Conservation (phyloP, 2,113 vertebrate species). For the Xyliphius kryptos region DNA sequence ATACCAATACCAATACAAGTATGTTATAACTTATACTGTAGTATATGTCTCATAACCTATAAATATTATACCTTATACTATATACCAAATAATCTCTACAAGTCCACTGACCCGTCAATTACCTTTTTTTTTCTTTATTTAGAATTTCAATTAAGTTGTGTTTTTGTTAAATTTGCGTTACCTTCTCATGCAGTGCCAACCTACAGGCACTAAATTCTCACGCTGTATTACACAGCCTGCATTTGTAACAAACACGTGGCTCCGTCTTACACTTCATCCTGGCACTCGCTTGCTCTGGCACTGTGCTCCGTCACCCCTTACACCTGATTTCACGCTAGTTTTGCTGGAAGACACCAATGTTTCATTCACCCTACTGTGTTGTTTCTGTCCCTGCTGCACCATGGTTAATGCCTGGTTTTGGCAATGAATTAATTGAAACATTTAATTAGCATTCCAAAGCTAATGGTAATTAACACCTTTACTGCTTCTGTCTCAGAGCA, state of each 20-base stretch:
- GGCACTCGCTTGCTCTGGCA: not conserved
- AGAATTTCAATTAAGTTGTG: no score
- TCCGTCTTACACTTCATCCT: not conserved
- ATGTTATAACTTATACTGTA: no score
- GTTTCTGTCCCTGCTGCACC: not conserved
- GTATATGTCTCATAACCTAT: no score
- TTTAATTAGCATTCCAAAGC: constrained; percentile 79
- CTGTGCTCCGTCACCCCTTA: not conserved
- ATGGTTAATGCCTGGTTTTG: constrained; percentile 57
- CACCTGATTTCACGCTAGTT: not conserved
- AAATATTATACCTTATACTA: no score
- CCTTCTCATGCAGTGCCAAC: not conserved
- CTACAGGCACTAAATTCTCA: not conserved
- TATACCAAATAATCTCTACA: no score
- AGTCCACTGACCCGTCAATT: no score
- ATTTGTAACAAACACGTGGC: not conserved
- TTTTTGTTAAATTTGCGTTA: not conserved
- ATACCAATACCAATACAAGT: no score
- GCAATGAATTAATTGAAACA: constrained; percentile 78
- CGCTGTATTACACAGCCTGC: not conserved
- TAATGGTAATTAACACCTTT: constrained; percentile 87
- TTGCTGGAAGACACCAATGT: not conserved
- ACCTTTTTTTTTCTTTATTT: no score
- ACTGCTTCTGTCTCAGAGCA: constrained; percentile 57
- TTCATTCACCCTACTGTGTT: not conserved